Percentiles rank a stretch among this genome's conserved stretches.
Conservation (phyloP, 2,888 invertebrate genomes). For the Aphrophora alni region DNA sequence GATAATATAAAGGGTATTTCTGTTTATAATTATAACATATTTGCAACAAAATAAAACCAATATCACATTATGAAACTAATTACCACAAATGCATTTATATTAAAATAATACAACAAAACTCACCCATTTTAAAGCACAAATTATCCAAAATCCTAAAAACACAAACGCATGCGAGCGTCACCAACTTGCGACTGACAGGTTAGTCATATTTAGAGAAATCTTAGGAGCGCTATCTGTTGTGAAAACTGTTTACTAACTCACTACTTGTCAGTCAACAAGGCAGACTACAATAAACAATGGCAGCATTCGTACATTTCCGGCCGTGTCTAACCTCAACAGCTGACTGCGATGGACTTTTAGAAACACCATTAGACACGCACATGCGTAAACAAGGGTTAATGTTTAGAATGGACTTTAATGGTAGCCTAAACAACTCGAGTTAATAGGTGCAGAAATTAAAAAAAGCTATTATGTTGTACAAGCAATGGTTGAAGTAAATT, state of each 20-base stretch:
- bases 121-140: background rate
- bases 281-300: slow-evolving; percentile 2
- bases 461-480: no score
- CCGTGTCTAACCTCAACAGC: background rate
- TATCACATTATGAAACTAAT: no score
- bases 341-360: background rate
- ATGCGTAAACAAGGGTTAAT: background rate
- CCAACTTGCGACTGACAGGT: background rate
- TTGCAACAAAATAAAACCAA: no score
- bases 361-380: background rate
- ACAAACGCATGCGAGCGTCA: background rate
- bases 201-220: background rate
- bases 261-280: slow-evolving; percentile 9
- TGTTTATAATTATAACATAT: no score
- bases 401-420: background rate
- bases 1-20: no score
- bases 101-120: no score
- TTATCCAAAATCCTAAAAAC: background rate
- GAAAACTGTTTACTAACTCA: background rate
- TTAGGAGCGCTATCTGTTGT: background rate
- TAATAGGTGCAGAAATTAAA: background rate
- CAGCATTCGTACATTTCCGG: background rate
- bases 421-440: background rate
- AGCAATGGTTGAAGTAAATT: no score
- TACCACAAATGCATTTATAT: no score